Base-by-base conservation (phyloP, 2,888 invertebrate genomes). In the Petrolisthes manimaculis region DNA sequence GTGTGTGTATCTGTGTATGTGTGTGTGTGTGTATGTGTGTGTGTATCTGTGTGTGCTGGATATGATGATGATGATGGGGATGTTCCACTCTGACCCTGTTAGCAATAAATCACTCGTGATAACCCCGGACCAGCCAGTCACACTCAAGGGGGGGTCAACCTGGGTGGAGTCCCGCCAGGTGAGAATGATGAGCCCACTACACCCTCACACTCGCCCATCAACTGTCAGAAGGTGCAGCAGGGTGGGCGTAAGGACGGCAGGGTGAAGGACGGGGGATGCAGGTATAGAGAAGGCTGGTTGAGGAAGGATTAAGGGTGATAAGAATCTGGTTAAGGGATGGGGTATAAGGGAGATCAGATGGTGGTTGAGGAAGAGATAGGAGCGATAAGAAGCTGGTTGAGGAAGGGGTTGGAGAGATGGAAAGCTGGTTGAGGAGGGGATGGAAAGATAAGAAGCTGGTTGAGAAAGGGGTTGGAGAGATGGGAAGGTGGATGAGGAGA, bases 161-260 rank as follows among this genome's bases (percentile, higher is more conserved):
- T 5, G 14, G 69, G 67, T 37, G 82, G 82, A 67, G 55, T 56
- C n/a, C 24, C n/a, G 69, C n/a, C 14, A 53, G 74, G 82, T 24
- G 74, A 71, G 82, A 69, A 82, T 71, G 83, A 74, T 83, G 69
- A 54, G 54, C 71, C 21, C 5, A 37, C 37, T 37, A 14, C 21
- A 71, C 69, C 21, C 71, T 21, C 71, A 71, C 53, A 83, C 71
- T 83, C 83, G 83, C 83, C 83, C 83, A 83, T 69, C 82, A 82
- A 61, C 51, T 82, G 82, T 82, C 82, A 82, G 67, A 82, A 82
- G 61, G 61, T 82, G 69, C 69, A 18, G 82, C 18, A 67, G 67
- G n/a, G 69, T 67, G 69, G 61, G 51, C 69, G 82, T 82, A 51
- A 51, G 67, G 82, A 51, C 12, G 56, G 55, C 56, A 61, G 18